phyloP scores from a whole-genome alignment of 1,140 invertebrate genomes.

The Galleria mellonella region DNA sequence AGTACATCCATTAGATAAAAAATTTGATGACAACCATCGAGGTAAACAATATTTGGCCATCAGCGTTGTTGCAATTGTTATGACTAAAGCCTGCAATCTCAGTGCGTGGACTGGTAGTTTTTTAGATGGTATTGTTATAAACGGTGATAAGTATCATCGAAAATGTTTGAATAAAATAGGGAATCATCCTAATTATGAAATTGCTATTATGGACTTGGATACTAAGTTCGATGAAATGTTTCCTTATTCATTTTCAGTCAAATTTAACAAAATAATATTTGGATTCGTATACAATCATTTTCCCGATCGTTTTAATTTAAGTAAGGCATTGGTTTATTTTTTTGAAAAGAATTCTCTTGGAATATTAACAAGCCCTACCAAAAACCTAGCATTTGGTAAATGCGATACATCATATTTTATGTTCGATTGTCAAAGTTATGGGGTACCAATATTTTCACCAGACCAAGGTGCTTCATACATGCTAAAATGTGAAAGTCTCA shows the following conservation, averaged over 20 bases:
- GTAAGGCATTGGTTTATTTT: conserved; percentile 76
- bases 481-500: conserved; percentile 75
- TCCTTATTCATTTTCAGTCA: conserved; percentile 74
- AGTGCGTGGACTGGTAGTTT: conserved; percentile 76
- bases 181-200: conserved; percentile 40
- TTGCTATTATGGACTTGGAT: conserved; percentile 72
- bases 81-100: conserved; percentile 74
- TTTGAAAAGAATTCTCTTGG: conserved; percentile 73
- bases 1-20: conserved; percentile 70
- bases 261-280: conserved; percentile 74
- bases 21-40: conserved; percentile 55
- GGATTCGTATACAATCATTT: conserved; percentile 75
- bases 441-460: conserved; percentile 75
- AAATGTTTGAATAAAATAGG: conserved; percentile 58
- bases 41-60: conserved; percentile 76
- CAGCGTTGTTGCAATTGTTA: conserved; percentile 73
- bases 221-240: conserved; percentile 75
- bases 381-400: conserved; percentile 76
- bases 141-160: conserved; percentile 73
- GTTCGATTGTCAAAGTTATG: conserved; percentile 77
- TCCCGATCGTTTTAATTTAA: conserved; percentile 76
- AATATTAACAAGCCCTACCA: conserved; percentile 70
- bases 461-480: conserved; percentile 75
- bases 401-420: conserved; percentile 75
- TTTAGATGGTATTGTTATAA: conserved; percentile 76